Evolutionary conservation across 2,797 vertebrate genomes (phyloP).

Genomic region (Malurus leucopterus): DNA sequence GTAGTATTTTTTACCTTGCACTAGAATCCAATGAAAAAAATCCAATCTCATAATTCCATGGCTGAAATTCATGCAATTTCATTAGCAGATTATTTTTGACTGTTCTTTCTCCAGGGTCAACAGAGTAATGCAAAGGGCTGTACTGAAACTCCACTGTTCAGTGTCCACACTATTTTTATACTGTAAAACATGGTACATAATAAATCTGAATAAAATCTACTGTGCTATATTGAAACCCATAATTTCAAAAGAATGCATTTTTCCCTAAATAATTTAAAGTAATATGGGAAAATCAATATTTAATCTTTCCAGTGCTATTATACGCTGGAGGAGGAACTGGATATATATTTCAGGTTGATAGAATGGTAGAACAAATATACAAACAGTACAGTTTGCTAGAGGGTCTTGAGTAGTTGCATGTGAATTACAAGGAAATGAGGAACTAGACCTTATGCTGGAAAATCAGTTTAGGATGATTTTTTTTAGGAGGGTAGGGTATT

Average conservation of each 20-base stretch:
- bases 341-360: conserved; percentile 16
- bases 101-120: neutral
- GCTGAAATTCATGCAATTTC: neutral
- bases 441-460: neutral
- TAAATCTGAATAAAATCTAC: conserved; percentile 14
- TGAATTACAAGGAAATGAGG: neutral
- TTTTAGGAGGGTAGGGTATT: neutral
- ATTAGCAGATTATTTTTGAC: neutral
- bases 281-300: conserved; percentile 59
- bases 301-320: conserved; percentile 52
- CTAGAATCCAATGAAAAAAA: neutral
- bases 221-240: neutral
- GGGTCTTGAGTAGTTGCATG: neutral
- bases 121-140: neutral
- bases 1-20: neutral
- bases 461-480: neutral
- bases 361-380: neutral
- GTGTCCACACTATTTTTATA: neutral
- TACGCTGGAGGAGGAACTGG: neutral
- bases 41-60: neutral
- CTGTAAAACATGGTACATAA: neutral
- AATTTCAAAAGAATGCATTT: conserved; percentile 27
- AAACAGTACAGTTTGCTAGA: neutral
- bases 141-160: neutral
- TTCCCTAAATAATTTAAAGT: conserved; percentile 29